These are phyloP conservation scores for Bradypodion pumilum DNA, from an alignment of 2,797 vertebrate species.

Conservation along the genomic window DNA sequence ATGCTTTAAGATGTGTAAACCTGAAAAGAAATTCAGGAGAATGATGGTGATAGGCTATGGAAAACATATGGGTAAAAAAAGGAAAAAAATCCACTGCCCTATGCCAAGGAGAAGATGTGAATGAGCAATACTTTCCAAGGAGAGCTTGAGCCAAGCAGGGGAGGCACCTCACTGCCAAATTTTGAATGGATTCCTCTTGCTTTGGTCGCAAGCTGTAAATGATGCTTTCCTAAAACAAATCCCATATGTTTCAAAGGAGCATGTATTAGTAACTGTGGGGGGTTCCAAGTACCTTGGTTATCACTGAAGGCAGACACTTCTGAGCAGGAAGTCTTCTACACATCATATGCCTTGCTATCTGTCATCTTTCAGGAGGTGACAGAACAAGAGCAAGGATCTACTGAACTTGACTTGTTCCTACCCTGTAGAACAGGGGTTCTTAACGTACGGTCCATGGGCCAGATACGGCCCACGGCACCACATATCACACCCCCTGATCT, in stretches of 20 bases:
- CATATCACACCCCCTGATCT: no score
- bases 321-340: neutral
- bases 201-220: neutral
- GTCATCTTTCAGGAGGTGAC: neutral
- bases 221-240: constrained; percentile 1
- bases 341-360: neutral
- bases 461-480: no score
- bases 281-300: neutral
- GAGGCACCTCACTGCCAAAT: no score
- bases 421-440: no score
- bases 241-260: neutral
- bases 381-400: neutral
- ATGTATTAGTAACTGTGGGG: neutral
- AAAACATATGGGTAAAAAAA: neutral
- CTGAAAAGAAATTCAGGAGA: neutral
- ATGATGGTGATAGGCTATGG: neutral
- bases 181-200: no score
- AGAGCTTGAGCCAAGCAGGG: no score
- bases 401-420: neutral
- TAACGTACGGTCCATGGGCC: no score
- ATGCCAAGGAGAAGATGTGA: no score
- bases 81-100: neutral
- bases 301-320: neutral
- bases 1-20: neutral
- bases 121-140: no score